phyloP scores from a whole-genome alignment of 2,797 vertebrate species.

The Ptychadena robeensis region DNA sequence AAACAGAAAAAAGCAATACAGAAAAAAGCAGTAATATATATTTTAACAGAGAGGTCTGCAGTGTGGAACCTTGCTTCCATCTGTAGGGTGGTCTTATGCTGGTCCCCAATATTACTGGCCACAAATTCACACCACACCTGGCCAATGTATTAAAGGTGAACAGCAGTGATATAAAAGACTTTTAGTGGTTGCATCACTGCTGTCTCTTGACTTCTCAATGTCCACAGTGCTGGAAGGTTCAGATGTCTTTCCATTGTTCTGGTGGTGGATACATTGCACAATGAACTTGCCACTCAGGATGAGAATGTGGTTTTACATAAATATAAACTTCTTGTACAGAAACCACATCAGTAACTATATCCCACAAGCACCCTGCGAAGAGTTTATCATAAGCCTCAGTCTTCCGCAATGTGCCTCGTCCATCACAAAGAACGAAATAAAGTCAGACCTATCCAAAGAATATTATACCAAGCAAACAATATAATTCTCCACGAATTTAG shows the following conservation, averaged over 20 bases:
- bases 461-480: background rate
- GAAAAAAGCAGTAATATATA: too few relatives aligned
- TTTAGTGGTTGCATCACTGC: constrained; percentile 7
- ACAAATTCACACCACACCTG: too few relatives aligned
- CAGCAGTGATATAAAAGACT: background rate
- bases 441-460: background rate
- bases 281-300: constrained; percentile 52
- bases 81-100: too few relatives aligned
- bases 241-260: constrained; percentile 44
- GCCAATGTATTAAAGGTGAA: background rate
- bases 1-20: too few relatives aligned
- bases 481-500: background rate
- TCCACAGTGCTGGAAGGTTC: constrained; percentile 15
- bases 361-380: constrained; percentile 17
- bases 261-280: constrained; percentile 47
- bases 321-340: constrained; percentile 50
- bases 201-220: background rate
- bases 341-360: constrained; percentile 51
- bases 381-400: constrained; percentile 54
- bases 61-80: too few relatives aligned
- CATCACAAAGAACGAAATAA: background rate
- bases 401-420: constrained; percentile 31
- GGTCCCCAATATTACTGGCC: too few relatives aligned
- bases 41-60: too few relatives aligned
- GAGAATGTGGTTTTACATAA: constrained; percentile 48